Evolutionary conservation across 2,113 vertebrate genomes (phyloP), one percentile per base, ranked within the genome.

Genomic region (Pachyramphus minor): DNA sequence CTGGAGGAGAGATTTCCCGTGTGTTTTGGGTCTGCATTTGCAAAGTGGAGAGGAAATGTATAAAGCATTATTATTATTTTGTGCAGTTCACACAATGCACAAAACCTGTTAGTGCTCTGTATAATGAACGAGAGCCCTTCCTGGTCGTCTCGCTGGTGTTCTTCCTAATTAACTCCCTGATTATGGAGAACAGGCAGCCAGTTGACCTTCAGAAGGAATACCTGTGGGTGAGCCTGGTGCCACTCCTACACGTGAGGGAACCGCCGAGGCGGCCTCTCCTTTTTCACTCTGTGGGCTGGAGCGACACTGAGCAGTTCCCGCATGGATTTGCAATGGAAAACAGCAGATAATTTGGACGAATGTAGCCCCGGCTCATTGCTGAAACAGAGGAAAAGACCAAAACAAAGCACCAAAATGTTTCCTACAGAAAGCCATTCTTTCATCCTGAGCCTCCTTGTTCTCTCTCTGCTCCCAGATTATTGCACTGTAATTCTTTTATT

Each of bases 211-310:
- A 62, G 58, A 8, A 56, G 74, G 58, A 49, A 5, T 56, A 7
- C 19, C 9, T 58, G 76, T 55, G 49, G 44, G 23, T 53, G 47
- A 75, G 56, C 11, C 39, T 71, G 44, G 22, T 60, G 66, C 24
- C 16, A 4, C 18, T 66, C 15, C 49, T 31, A 5, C 47, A 15
- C 0, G 0, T 3, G 47, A n/a, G 55, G 41, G 19, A 15, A 5
- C 11, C 1, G 1, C 55, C 25, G 52, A 33, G 50, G 23, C 62
- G 55, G 18, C 63, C n/a, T 45, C 18, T 75, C 28, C 0, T 0
- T 52, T 77, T 47, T 63, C 0, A 2, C 1, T 0, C 37, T 3
- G 20, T 28, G 68, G 16, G 66, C 42, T 68, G 69, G 4, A 41
- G 27, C 2, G 2, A 10, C 39, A 17, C 28, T 17, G 42, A 62